Evolutionary conservation across 2,113 vertebrate genomes (phyloP), one percentile per base, ranked within the genome.

Genomic region (Petrocephalus microphthalmus): DNA sequence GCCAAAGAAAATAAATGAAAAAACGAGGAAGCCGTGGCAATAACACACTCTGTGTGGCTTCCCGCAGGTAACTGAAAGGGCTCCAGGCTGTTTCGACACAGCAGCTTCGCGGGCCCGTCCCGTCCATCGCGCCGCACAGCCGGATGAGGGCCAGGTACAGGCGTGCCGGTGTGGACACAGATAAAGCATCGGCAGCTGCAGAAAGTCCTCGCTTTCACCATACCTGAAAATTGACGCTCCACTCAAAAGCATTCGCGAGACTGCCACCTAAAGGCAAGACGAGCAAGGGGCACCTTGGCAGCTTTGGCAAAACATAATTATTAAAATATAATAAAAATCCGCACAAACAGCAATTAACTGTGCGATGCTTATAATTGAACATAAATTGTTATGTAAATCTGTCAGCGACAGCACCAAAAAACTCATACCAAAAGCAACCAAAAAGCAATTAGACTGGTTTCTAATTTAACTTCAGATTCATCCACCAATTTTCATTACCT

Each of bases 211-310:
- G 2, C 45, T n/a, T 87, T 87, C 19, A 57, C 85, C 71, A 84
- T 47, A 74, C 49, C 60, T 74, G 89, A 74, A 86, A 81, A 89
- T 29, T 88, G 88, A 52, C 89, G 86, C 15, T 88, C n/a, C 57
- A n/a, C 20, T 25, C 25, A 51, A 54, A 54, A 47, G 25, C 19
- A 86, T 54, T 25, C 15, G 71, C 22, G 19, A 89, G n/a, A 85
- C 87, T 89, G 84, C 87, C 90, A 86, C 87, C 90, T 90, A 71
- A 45, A 88, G 89, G 89, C 37, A 25, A 67, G 22, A 42, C 5
- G 20, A 19, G 10, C 1, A 78, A 85, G 45, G 42, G 54, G 33
- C 13, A 7, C 37, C 45, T 85, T 11, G 11, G 7, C 67, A 54
- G 51, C 81, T 81, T 54, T 67, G 49, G 45, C 25, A 15, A 33